A percentile compares a stretch with the other conserved stretches of the same genome.
Conservation (phyloP, 1,140 invertebrate genomes). For the Nephila pilipes region DNA sequence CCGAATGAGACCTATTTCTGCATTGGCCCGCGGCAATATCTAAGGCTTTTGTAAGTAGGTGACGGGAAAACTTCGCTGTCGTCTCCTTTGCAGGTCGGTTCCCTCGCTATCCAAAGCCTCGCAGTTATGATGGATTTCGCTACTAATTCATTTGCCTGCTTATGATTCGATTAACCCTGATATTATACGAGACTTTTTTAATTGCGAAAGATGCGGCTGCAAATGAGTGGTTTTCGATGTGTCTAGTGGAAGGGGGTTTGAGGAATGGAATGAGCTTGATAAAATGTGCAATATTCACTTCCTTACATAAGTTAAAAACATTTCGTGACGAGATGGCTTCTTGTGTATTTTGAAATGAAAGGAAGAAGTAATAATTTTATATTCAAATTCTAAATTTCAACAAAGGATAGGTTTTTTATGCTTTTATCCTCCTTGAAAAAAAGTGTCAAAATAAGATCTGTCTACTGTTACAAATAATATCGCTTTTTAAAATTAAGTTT, state of each 20-base stretch:
- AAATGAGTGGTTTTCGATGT: neutral
- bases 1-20: slow-evolving; percentile 68
- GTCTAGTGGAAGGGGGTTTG: neutral
- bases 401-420: no score
- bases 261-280: neutral
- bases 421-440: no score
- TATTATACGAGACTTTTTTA: neutral
- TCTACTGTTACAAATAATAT: no score
- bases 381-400: no score
- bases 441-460: no score
- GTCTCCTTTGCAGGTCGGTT: slow-evolving; percentile 51
- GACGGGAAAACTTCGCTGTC: slow-evolving; percentile 64
- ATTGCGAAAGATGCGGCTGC: neutral
- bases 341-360: neutral
- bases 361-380: neutral
- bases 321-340: neutral
- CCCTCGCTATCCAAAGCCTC: slow-evolving; percentile 2
- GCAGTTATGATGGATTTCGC: neutral
- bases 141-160: neutral
- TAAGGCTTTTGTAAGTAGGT: slow-evolving; percentile 61
- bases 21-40: slow-evolving; percentile 63
- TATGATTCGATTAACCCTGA: slow-evolving; percentile 59
- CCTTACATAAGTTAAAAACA: neutral
- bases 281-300: neutral
- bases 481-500: no score